Evolutionary conservation across 1,140 invertebrate genomes (phyloP).

Genomic region (Tribolium madens): DNA sequence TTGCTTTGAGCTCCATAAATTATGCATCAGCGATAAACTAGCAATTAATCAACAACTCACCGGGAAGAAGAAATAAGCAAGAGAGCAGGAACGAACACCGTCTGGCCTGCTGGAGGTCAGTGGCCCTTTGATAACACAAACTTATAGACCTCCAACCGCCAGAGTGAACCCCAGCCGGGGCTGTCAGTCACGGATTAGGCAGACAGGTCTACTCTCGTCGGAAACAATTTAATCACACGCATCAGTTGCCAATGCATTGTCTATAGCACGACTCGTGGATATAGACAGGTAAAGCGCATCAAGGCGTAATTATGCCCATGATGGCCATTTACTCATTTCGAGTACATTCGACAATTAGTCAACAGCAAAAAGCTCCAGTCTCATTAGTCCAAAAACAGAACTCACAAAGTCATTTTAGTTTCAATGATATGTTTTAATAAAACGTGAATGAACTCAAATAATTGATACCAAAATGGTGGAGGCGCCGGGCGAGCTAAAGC

Average conservation of each 20-base stretch:
- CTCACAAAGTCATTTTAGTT: neutral
- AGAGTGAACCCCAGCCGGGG: slow-evolving; percentile 1
- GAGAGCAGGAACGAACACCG: slow-evolving; percentile 16
- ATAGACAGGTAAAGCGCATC: slow-evolving; percentile 44
- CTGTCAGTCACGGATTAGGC: slow-evolving; percentile 48
- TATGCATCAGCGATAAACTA: slow-evolving; percentile 41
- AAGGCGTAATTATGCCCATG: neutral
- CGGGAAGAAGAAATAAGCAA: slow-evolving; percentile 20
- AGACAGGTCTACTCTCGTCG: slow-evolving; percentile 42
- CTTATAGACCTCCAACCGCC: slow-evolving; percentile 19
- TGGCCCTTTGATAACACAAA: slow-evolving; percentile 41
- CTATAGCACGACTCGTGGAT: slow-evolving; percentile 10
- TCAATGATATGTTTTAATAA: neutral
- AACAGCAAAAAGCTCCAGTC: neutral
- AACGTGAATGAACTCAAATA: neutral
- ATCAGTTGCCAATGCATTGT: slow-evolving; percentile 43
- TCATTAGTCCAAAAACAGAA: neutral
- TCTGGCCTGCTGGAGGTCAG: slow-evolving; percentile 29
- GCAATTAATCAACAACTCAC: slow-evolving; percentile 38
- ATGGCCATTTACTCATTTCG: neutral
- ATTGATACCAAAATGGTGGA: neutral
- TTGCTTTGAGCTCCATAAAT: slow-evolving; percentile 35
- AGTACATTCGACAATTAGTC: neutral
- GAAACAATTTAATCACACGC: slow-evolving; percentile 51
- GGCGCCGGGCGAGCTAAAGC: neutral